Percentiles rank a stretch among this genome's conserved stretches.
Conservation (phyloP, 2,113 vertebrate genomes). For the Ramphastos sulfuratus region DNA sequence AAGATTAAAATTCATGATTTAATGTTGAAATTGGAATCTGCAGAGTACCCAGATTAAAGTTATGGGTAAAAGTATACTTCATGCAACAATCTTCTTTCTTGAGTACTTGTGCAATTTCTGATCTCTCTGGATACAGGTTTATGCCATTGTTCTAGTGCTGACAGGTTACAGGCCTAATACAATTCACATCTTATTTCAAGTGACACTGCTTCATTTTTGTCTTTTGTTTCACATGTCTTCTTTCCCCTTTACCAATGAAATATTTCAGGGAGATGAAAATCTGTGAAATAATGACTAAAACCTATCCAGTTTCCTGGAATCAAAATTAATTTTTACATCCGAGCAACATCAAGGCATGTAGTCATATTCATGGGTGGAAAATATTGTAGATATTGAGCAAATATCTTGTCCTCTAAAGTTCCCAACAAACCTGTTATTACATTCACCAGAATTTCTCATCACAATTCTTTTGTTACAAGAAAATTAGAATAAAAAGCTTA, state of each 20-base stretch:
- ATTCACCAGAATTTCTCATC: neutral
- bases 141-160: neutral
- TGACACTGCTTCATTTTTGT: neutral
- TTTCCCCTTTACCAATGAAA: neutral
- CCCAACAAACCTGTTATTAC: neutral
- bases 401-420: neutral
- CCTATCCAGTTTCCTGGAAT: neutral
- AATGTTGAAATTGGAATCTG: neutral
- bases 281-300: neutral
- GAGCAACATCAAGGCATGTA: neutral
- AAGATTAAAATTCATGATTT: neutral
- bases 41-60: neutral
- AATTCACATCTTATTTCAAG: neutral
- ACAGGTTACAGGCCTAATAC: neutral
- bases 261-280: neutral
- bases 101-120: rapidly evolving
- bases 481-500: neutral
- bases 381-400: neutral
- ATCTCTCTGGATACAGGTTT: neutral
- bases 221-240: neutral
- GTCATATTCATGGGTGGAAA: neutral
- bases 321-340: neutral
- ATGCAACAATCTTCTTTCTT: neutral
- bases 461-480: neutral
- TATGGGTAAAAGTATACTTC: neutral